A percentile compares a stretch with the other conserved stretches of the same genome.
Evolutionary conservation across 2,888 invertebrate genomes (phyloP).

Genomic region (Ophion ventricosus): DNA sequence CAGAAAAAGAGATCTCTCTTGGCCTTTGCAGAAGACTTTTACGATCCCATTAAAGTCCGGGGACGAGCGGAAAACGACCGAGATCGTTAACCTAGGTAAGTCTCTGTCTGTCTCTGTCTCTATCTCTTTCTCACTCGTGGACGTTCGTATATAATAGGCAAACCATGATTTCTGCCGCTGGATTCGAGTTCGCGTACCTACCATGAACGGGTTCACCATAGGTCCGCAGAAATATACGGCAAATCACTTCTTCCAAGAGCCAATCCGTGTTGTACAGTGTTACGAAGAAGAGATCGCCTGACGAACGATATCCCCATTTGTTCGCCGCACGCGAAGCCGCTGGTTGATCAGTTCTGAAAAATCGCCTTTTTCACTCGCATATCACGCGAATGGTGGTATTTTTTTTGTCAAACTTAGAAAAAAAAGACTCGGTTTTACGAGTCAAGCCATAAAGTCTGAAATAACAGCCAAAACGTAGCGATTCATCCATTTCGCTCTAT

Average conservation of each 20-base stretch:
- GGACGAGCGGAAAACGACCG: conserved; percentile 64
- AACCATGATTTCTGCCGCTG: conserved; percentile 7
- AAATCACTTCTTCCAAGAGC: background rate
- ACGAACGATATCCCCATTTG: too few relatives aligned
- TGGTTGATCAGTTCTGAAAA: background rate
- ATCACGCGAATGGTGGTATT: background rate
- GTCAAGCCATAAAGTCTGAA: background rate
- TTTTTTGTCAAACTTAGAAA: background rate
- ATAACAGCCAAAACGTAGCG: background rate
- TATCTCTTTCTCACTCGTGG: conserved; percentile 13
- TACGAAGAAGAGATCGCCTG: background rate
- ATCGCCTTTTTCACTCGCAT: background rate
- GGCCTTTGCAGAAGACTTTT: conserved; percentile 42
- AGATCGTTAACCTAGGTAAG: conserved; percentile 66
- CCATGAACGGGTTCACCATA: background rate
- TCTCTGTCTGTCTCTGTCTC: conserved; percentile 15
- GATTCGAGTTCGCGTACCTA: background rate
- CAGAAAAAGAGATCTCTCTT: conserved; percentile 4
- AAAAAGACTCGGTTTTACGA: background rate
- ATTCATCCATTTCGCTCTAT: background rate
- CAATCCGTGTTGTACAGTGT: background rate
- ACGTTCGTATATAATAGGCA: conserved; percentile 19
- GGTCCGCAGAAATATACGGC: background rate
- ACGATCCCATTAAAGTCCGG: conserved; percentile 65
- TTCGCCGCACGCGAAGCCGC: background rate